Evolutionary conservation across 2,113 vertebrate species (phyloP).

Genomic region (Pomatostomus ruficeps): DNA sequence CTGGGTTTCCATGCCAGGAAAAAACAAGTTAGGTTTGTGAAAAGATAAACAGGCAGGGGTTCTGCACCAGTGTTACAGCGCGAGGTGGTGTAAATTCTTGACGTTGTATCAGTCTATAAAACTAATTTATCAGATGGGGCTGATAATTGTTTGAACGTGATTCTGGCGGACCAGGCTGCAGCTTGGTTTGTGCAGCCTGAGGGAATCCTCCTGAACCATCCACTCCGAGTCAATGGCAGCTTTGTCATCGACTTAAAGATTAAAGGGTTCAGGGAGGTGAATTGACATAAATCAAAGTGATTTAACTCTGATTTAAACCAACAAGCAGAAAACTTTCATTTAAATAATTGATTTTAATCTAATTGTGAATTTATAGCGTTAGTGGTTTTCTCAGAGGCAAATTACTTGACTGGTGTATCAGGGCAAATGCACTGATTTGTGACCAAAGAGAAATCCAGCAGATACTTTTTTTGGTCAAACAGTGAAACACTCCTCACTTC

Average conservation of each 20-base stretch:
- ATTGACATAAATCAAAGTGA: slow-evolving; percentile 3
- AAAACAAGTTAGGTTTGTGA: neutral
- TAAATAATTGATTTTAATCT: slow-evolving; percentile 42
- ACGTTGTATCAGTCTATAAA: neutral
- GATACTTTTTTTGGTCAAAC: neutral
- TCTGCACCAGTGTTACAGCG: accelerated
- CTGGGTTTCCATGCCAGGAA: neutral
- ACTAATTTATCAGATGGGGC: neutral
- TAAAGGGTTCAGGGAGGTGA: slow-evolving; percentile 12
- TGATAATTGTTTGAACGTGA: neutral
- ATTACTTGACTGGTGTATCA: neutral
- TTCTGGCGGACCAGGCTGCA: neutral
- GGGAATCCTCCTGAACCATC: neutral
- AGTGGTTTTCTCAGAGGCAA: neutral
- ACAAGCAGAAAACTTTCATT: slow-evolving; percentile 24
- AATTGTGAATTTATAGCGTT: slow-evolving; percentile 12
- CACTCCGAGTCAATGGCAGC: neutral
- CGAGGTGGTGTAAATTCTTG: neutral
- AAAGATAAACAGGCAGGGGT: neutral
- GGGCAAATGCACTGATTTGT: neutral
- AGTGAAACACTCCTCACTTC: neutral
- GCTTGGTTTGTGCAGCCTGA: neutral
- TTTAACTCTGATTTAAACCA: slow-evolving; percentile 18
- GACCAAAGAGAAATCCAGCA: neutral
- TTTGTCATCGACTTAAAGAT: slow-evolving; percentile 19